Evolutionary conservation across 2,797 vertebrate species (phyloP), one percentile per base, ranked within the genome.

Genomic region (Enteromius mattozi): DNA sequence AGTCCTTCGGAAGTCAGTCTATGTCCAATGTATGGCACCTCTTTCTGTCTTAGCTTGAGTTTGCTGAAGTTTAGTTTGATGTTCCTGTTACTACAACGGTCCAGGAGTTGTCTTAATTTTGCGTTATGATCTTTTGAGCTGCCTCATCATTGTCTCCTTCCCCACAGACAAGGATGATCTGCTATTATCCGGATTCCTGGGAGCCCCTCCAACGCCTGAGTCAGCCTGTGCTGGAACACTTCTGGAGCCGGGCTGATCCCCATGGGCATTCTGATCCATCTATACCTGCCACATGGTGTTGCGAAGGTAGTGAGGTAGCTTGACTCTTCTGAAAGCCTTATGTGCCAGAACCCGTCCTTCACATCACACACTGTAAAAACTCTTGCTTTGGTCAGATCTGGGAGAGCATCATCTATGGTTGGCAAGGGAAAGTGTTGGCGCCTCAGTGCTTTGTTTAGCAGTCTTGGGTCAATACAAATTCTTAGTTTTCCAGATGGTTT

Each of bases 321-420:
- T 54, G 30, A 81, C 16, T 42, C 1, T 51, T 69, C 80, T 24
- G 30, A 35, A 37, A 81, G n/a, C 19, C 78, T 79, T 0, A 86
- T 37, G 10, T 87, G 86, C 88, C 87, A 90, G 40, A 88, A 88
- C 0, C 84, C 83, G 2, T 37, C 21, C 47, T 76, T 76, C 16
- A 76, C 19, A n/a, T 76, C 49, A 56, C 74, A 76, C 33, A 56
- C 49, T 0, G 30, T 56, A 2, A 76, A 56, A 1, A 56, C 72
- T 56, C 30, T 76, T 3, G 35, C 68, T 42, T 70, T 70, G 6
- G 68, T 40, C 10, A 70, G 68, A 21, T 70, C 68, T 0, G 68
- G 68, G 1, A 70, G 37, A 70, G 45, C 40, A 45, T 71, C 68
- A 24, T 77, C 74, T 56, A 59, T 77, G 4, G 74, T 77, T 17